These are phyloP conservation scores for Scleropages formosus DNA, from an alignment of 2,797 vertebrate genomes.

Conservation along the genomic window DNA sequence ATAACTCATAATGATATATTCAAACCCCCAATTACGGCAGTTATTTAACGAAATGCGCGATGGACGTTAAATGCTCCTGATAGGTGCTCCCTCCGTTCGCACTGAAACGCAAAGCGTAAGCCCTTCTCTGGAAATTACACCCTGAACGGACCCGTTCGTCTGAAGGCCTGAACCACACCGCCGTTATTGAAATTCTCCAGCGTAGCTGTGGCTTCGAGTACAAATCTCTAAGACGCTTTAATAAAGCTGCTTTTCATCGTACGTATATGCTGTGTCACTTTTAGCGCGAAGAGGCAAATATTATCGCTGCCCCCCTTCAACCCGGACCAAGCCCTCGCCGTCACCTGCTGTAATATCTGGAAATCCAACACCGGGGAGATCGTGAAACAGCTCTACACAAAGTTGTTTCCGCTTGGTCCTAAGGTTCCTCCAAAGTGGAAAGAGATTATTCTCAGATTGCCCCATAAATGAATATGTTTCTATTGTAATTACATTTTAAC, in stretches of 20 bases:
- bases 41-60: conserved; percentile 23
- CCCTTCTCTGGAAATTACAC: neutral
- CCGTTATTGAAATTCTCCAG: neutral
- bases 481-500: conserved; percentile 47
- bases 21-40: conserved; percentile 22
- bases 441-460: conserved; percentile 32
- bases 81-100: conserved; percentile 16
- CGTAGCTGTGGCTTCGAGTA: neutral
- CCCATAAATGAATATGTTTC: conserved; percentile 42
- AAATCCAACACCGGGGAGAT: neutral
- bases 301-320: neutral
- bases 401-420: conserved; percentile 2
- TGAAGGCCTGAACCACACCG: neutral
- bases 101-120: conserved; percentile 28
- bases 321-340: neutral
- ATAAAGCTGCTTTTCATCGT: neutral
- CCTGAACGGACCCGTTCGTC: neutral
- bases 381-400: neutral
- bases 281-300: neutral
- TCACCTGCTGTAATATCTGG: neutral
- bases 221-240: neutral
- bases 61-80: conserved; percentile 22
- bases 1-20: conserved; percentile 18
- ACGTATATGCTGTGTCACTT: neutral
- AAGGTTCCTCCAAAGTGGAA: conserved; percentile 10